Evolutionary conservation across 2,113 vertebrate genomes (phyloP), one percentile per base, ranked within the genome.

Genomic region (Silurus glanis): DNA sequence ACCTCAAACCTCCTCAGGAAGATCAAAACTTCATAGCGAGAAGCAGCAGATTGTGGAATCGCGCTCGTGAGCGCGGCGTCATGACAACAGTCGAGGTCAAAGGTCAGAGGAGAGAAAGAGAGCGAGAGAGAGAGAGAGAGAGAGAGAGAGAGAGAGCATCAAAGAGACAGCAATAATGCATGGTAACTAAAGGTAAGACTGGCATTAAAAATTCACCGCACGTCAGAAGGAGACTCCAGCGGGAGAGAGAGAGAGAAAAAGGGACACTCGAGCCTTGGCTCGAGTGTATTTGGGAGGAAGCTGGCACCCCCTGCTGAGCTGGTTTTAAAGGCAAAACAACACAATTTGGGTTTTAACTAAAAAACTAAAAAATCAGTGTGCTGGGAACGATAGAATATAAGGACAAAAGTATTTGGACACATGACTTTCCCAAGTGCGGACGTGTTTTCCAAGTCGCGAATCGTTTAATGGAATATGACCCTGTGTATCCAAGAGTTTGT

Each of bases 141-240:
- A 17, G 25, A 80, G 1, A 71, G 62, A 47, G 90, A 91, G 91
- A 90, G 72, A 89, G 88, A 76, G 79, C 85, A 88, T 89, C 85
- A 91, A 90, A 90, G 87, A 86, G 93, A 92, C 88, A 95, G 94
- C 94, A 96, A 96, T 95, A 95, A 96, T 95, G 94, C 95, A 95
- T 95, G 95, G 95, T 95, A 96, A 95, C 95, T 93, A 95, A 95
- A 96, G 95, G 94, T 94, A 95, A 93, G 91, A 82, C 78, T 87
- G 86, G 92, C 92, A 95, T 96, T 87, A 96, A 96, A 95, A 93
- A 95, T 96, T 95, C 92, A 95, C 91, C 91, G 94, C 91, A 93
- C 55, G 51, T 86, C 89, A 88, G 91, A 55, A 91, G 92, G 75
- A 75, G 25, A 79, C 58, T 85, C 61, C 81, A n/a, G 56, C 76